Conservation (phyloP, 2,797 vertebrate species). For the Salmo trutta region DNA sequence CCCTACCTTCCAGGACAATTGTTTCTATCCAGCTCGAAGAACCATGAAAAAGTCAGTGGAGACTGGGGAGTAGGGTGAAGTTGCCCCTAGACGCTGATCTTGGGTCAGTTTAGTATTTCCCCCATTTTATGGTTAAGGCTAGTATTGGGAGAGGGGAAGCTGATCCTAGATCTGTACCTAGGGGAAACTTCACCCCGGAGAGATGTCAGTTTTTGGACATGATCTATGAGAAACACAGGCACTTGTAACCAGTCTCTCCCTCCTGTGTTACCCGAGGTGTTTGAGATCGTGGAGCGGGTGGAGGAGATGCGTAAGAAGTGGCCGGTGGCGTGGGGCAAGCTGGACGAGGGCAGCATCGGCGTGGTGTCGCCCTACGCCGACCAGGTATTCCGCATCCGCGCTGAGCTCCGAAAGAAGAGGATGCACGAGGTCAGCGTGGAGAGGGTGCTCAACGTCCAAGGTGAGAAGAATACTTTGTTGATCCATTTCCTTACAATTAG, state of each 20-base stretch:
- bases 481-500: too few relatives aligned
- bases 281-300: constrained; percentile 97
- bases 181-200: too few relatives aligned
- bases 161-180: too few relatives aligned
- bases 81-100: too few relatives aligned
- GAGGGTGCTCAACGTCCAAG: constrained; percentile 97
- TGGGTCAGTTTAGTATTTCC: too few relatives aligned
- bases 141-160: too few relatives aligned
- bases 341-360: constrained; percentile 96
- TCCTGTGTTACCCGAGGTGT: constrained; percentile 79
- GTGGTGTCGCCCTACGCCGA: constrained; percentile 97
- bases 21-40: too few relatives aligned
- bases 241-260: background rate
- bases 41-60: too few relatives aligned
- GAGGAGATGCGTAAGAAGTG: constrained; percentile 97
- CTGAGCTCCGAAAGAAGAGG: constrained; percentile 95
- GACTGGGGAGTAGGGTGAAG: too few relatives aligned
- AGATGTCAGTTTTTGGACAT: background rate
- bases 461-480: constrained; percentile 69
- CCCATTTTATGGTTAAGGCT: too few relatives aligned
- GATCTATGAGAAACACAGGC: background rate
- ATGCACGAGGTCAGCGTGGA: constrained; percentile 97
- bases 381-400: constrained; percentile 96
- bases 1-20: too few relatives aligned
- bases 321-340: constrained; percentile 97